A percentile compares a stretch with the other conserved stretches of the same genome.
These are phyloP conservation scores for Gracilinanus agilis DNA, from an alignment of 2,113 vertebrate genomes.

Conservation along the genomic window DNA sequence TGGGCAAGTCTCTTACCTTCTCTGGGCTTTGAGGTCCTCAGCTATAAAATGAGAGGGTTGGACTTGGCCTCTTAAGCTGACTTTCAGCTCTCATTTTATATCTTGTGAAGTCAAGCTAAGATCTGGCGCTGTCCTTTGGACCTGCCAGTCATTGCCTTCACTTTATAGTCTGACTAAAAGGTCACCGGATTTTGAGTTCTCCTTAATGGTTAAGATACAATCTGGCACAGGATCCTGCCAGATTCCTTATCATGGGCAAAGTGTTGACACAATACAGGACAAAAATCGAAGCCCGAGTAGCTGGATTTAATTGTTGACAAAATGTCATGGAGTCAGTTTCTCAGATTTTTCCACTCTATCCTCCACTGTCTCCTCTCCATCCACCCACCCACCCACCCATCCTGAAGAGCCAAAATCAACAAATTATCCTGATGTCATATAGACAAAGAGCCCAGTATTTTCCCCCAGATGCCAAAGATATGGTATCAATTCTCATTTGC, in stretches of 20 bases:
- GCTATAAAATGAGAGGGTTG: too few relatives aligned
- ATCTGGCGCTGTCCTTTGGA: background rate
- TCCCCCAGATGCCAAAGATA: background rate
- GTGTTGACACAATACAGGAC: background rate
- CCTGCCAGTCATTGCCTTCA: background rate
- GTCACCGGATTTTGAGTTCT: background rate
- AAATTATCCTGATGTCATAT: background rate
- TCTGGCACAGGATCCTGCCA: background rate
- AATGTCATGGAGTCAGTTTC: background rate
- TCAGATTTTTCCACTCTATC: background rate
- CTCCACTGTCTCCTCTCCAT: rapidly evolving
- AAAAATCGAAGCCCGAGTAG: background rate
- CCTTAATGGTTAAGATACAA: background rate
- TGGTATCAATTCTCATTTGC: background rate
- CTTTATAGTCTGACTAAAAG: background rate
- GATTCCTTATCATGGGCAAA: background rate
- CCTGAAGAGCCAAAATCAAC: background rate
- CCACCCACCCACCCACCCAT: background rate
- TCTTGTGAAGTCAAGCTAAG: background rate
- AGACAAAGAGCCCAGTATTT: background rate
- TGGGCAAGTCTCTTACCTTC: background rate
- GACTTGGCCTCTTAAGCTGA: background rate
- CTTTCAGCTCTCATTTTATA: background rate
- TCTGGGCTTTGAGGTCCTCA: background rate
- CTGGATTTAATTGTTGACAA: background rate